Evolutionary conservation across 2,888 invertebrate species (phyloP).

Genomic region (Timandra comae): DNA sequence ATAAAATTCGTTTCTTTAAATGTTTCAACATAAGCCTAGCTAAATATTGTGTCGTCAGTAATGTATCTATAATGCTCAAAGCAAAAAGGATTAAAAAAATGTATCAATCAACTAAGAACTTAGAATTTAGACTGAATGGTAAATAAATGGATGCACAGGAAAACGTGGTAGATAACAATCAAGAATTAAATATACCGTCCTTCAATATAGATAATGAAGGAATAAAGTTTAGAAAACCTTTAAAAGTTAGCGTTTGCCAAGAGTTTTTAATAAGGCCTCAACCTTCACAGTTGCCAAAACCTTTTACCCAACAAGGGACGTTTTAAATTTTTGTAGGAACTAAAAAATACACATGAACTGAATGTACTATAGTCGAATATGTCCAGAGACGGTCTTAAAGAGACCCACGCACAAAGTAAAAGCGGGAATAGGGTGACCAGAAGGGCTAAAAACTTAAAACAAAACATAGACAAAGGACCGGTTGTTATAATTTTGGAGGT

Average conservation of each 20-base stretch:
- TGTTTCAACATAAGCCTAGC: slow-evolving; percentile 3
- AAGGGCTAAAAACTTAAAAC: too few species aligned
- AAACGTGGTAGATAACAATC: slow-evolving; percentile 36
- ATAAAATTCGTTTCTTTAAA: too few species aligned
- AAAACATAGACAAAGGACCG: too few species aligned
- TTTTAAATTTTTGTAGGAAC: too few species aligned
- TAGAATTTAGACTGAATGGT: slow-evolving; percentile 40
- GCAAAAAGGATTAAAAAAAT: slow-evolving; percentile 16
- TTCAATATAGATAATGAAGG: slow-evolving; percentile 42
- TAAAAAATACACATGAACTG: too few species aligned
- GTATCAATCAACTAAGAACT: slow-evolving; percentile 23
- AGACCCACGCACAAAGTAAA: too few species aligned
- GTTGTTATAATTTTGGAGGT: too few species aligned
- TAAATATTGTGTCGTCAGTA: slow-evolving; percentile 5
- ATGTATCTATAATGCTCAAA: slow-evolving; percentile 26
- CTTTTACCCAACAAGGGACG: slow-evolving; percentile 19
- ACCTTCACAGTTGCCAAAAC: slow-evolving; percentile 39
- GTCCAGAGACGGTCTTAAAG: too few species aligned
- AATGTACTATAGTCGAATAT: too few species aligned
- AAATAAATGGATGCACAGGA: slow-evolving; percentile 25
- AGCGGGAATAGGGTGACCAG: too few species aligned
- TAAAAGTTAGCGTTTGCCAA: slow-evolving; percentile 28
- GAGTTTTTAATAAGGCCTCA: slow-evolving; percentile 25
- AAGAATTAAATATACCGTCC: slow-evolving; percentile 55
- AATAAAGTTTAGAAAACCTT: slow-evolving; percentile 26